Percentiles rank a stretch among this genome's conserved stretches.
Evolutionary conservation across 1,140 invertebrate genomes (phyloP).

Genomic region (Drosophila hydei): DNA sequence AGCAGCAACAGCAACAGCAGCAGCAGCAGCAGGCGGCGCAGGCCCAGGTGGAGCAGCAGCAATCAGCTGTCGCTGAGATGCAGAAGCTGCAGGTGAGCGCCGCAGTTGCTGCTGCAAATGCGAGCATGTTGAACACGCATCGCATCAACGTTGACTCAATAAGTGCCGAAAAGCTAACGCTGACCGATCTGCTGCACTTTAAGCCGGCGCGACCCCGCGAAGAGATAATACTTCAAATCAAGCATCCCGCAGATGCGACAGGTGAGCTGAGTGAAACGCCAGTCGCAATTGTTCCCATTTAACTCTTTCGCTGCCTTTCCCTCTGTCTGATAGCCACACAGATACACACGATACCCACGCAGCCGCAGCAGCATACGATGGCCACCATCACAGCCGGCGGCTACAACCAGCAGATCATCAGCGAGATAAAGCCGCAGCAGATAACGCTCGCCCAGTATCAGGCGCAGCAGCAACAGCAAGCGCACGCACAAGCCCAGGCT

Average conservation of each 20-base stretch:
- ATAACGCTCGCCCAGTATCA: constrained; percentile 81
- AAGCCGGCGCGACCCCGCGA: constrained; percentile 74
- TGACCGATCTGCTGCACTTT: constrained; percentile 79
- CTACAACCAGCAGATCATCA: constrained; percentile 82
- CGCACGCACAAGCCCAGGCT: constrained; percentile 56
- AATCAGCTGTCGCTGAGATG: constrained; percentile 58
- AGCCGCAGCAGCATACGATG: constrained; percentile 77
- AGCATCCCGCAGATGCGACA: constrained; percentile 72
- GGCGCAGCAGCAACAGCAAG: constrained; percentile 51
- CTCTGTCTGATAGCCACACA: constrained; percentile 55
- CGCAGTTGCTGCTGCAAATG: constrained; percentile 62
- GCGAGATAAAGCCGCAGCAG: constrained; percentile 81
- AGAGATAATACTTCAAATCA: constrained; percentile 81
- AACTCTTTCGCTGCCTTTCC: neutral
- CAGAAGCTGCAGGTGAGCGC: constrained; percentile 64
- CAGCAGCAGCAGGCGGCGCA: constrained; percentile 53
- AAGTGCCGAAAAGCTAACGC: constrained; percentile 74
- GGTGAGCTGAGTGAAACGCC: constrained; percentile 41
- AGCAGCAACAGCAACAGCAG: constrained; percentile 60
- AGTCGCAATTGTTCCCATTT: neutral
- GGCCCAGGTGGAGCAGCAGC: constrained; percentile 45
- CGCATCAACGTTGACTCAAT: constrained; percentile 77
- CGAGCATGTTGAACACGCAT: constrained; percentile 63
- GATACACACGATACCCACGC: constrained; percentile 77
- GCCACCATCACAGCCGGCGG: constrained; percentile 77